A percentile compares a stretch with the other conserved stretches of the same genome.
Conservation (phyloP, 1,140 invertebrate genomes). For the Zaprionus lachaisei region DNA sequence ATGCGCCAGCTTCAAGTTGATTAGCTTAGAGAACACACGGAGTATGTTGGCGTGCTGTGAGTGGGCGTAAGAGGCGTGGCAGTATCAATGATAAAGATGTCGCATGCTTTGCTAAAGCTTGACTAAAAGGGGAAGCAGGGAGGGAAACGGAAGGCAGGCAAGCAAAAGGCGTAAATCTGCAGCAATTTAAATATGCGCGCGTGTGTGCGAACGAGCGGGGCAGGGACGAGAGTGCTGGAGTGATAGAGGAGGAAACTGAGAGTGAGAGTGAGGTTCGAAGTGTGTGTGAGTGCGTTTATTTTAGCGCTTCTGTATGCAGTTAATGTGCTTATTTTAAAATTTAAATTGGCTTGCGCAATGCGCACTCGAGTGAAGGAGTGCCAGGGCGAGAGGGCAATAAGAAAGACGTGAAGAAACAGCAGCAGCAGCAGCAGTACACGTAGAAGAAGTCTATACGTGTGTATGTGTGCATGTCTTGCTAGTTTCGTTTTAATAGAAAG, state of each 20-base stretch:
- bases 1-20: neutral
- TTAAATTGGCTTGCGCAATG: slow-evolving; percentile 82
- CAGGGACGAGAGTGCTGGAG: neutral
- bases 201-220: slow-evolving; percentile 19
- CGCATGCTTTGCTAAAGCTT: neutral
- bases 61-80: slow-evolving; percentile 4
- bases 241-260: neutral
- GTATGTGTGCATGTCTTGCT: slow-evolving; percentile 18
- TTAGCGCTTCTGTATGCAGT: slow-evolving; percentile 69
- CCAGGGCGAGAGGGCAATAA: neutral
- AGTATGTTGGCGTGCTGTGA: neutral
- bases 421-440: neutral
- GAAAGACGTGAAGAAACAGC: neutral
- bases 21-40: neutral
- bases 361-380: slow-evolving; percentile 48
- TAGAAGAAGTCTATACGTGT: slow-evolving; percentile 14
- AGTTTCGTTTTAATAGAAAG: slow-evolving; percentile 72
- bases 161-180: slow-evolving; percentile 57
- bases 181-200: slow-evolving; percentile 66
- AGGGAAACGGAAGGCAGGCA: neutral
- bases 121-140: neutral
- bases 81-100: slow-evolving; percentile 6
- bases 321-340: slow-evolving; percentile 83
- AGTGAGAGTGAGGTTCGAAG: neutral
- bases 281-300: slow-evolving; percentile 40